These are phyloP conservation scores for Ditula angustiorana DNA, from an alignment of 2,888 invertebrate genomes.

Conservation along the genomic window DNA sequence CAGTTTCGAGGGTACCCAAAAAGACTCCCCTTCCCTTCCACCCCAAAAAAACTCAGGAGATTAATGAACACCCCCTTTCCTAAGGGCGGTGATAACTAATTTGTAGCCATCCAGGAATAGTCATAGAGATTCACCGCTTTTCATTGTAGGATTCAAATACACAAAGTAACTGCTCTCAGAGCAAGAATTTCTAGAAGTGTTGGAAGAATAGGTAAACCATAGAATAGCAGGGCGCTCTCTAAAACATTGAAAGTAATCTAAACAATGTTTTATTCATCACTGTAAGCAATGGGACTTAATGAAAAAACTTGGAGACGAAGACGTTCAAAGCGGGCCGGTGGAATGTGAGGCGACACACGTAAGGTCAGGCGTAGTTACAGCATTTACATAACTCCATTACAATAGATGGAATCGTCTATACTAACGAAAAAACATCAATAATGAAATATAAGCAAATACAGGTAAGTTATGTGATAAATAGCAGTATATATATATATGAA, in stretches of 20 bases:
- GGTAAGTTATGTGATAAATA: neutral
- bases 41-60: no score
- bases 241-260: slow-evolving; percentile 34
- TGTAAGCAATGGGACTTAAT: slow-evolving; percentile 48
- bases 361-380: slow-evolving; percentile 29
- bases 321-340: slow-evolving; percentile 11
- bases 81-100: no score
- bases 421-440: slow-evolving; percentile 17
- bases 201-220: neutral
- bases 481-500: no score
- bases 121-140: no score
- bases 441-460: neutral
- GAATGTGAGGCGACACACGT: slow-evolving; percentile 31
- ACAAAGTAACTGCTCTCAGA: no score
- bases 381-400: slow-evolving; percentile 39
- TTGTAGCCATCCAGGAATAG: no score
- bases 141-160: no score
- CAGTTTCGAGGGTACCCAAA: no score
- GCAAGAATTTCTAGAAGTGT: neutral
- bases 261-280: slow-evolving; percentile 62
- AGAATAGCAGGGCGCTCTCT: slow-evolving; percentile 6
- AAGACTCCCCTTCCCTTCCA: no score
- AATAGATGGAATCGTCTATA: slow-evolving; percentile 20
- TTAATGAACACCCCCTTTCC: no score
- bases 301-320: slow-evolving; percentile 53